Base-by-base conservation (phyloP, 2,888 invertebrate species). In the Saturnia pavonia region DNA sequence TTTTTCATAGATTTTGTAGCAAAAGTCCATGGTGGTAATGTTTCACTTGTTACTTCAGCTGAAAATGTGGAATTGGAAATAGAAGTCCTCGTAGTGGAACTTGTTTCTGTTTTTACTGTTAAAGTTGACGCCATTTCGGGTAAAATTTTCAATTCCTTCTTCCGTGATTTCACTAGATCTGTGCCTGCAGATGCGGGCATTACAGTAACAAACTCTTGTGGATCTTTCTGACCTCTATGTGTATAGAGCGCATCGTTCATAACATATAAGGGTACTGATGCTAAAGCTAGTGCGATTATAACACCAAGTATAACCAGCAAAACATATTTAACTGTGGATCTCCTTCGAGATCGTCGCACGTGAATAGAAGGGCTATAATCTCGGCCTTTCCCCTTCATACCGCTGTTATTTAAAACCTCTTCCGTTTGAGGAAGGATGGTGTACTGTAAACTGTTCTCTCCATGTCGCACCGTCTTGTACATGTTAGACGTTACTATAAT, bases 381-480 rank as follows among this genome's bases (percentile, higher is more conserved):
- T 70, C 92, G 88, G 72, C 94, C 94, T 78, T 93, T 94, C 74
- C 94, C 94, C 77, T 94, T 94, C 74, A 95, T 81, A 72, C 95
- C 95, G 78, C 95, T 95, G 79, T 95, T 95, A 78, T 87, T 94
- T 72, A 95, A 89, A 78, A 95, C 95, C 85, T 95, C 95, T 85
- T 96, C 96, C 72, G 96, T 96, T 87, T 96, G 96, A 72, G 96
- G 96, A 75, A 96, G 93, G 80, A 96, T 96, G 78, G 96, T 96
- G 88, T 96, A 96, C 84, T 96, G 96, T 80, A 96, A 94, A 84
- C 96, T 96, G 81, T 96, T 96, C 87, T 96, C 96, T 74, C 96
- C 96, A 87, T 96, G 96, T 75, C 96, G 92, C 85, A 96, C 96
- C 78, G 96, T 96, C 91, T 96, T 96, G 91, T 96, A 96, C 96